Evolutionary conservation across 2,888 invertebrate species (phyloP).

Genomic region (Eumacrocentrus americanus): DNA sequence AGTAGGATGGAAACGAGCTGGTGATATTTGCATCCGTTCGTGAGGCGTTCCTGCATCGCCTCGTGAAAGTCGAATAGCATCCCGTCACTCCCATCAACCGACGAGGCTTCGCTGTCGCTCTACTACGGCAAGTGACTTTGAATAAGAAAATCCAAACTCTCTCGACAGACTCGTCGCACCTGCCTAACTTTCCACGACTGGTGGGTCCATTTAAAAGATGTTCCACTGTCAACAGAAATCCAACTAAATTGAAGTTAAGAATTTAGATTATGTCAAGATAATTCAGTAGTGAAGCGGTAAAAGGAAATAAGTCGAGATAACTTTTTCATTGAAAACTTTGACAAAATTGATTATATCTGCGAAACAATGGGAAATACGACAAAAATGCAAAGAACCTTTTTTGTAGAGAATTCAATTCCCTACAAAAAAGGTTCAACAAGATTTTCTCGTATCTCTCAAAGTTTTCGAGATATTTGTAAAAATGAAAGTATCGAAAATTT

Average conservation of each 20-base stretch:
- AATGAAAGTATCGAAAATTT: too few relatives aligned
- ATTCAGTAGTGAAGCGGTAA: too few relatives aligned
- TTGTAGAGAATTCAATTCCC: too few relatives aligned
- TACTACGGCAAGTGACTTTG: conserved; percentile 10
- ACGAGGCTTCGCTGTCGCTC: not conserved
- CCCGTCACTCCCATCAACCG: not conserved
- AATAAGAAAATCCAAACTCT: conserved; percentile 24
- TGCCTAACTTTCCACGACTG: conserved; percentile 1
- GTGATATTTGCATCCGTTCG: conserved; percentile 38
- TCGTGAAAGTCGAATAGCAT: conserved; percentile 25
- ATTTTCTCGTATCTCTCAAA: too few relatives aligned
- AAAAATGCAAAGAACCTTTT: too few relatives aligned
- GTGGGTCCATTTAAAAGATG: not conserved
- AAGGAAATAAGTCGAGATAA: too few relatives aligned
- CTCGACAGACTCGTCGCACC: not conserved
- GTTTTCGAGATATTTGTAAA: too few relatives aligned
- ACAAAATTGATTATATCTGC: too few relatives aligned
- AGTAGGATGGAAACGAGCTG: conserved; percentile 1
- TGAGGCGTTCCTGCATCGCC: conserved; percentile 28
- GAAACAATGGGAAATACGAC: too few relatives aligned
- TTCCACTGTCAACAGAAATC: not conserved
- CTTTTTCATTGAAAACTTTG: too few relatives aligned
- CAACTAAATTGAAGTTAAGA: not conserved
- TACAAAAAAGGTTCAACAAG: too few relatives aligned
- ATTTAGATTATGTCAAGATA: too few relatives aligned